These are phyloP conservation scores for Fopius arisanus DNA, from an alignment of 1,140 invertebrate genomes.

Conservation along the genomic window DNA sequence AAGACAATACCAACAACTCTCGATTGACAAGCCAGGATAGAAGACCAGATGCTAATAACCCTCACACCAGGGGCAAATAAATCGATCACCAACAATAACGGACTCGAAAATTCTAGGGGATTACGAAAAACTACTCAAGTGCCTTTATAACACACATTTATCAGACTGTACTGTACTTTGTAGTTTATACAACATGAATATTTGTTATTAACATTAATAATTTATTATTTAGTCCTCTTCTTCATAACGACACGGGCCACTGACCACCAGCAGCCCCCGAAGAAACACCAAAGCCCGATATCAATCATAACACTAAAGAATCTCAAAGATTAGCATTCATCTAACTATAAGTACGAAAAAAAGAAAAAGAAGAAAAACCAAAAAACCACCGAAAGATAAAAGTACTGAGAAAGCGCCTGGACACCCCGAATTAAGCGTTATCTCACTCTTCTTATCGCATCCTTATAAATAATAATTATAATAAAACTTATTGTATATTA, in stretches of 20 bases:
- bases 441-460: slow-evolving; percentile 48
- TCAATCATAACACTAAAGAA: not conserved
- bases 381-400: not conserved
- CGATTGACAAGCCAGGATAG: not conserved
- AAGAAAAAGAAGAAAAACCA: too few species aligned
- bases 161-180: slow-evolving; percentile 56
- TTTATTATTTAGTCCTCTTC: slow-evolving; percentile 48
- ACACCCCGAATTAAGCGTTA: slow-evolving; percentile 35
- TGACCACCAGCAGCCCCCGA: not conserved
- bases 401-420: not conserved
- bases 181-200: slow-evolving; percentile 55
- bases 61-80: slow-evolving; percentile 8
- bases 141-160: slow-evolving; percentile 63
- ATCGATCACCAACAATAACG: not conserved
- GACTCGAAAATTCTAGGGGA: not conserved
- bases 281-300: not conserved
- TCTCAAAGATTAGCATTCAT: not conserved
- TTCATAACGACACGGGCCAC: slow-evolving; percentile 6
- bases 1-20: not conserved
- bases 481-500: slow-evolving; percentile 40
- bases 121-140: slow-evolving; percentile 47
- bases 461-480: slow-evolving; percentile 48
- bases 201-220: slow-evolving; percentile 54
- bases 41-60: not conserved
- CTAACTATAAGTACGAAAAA: not conserved